Base-by-base conservation (phyloP, 2,888 invertebrate species). In the Dryadula phaetusa region DNA sequence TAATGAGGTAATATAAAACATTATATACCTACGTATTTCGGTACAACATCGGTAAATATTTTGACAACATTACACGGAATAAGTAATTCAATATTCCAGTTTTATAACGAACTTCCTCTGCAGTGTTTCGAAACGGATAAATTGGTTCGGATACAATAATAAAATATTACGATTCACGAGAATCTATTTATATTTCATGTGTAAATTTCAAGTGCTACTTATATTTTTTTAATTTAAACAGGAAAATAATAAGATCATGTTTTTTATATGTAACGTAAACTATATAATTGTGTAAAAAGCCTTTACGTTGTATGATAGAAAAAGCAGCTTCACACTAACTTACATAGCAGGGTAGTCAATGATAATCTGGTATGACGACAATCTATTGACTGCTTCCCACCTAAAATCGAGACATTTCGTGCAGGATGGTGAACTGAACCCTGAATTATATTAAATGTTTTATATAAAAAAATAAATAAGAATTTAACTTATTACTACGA, bases 141-240 rank as follows among this genome's bases (percentile, higher is more conserved):
- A 53, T 64, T 64, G 47, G 46, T 64, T 58, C 56, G 22, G 47
- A 49, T 64, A 58, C 37, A 64, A 58, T 46, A 64, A 64, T 64
- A 56, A 64, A 56, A 58, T 56, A 64, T 64, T 64, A 64, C 63
- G 54, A 54, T 54, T 44, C 63, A 64, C n/a, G 42, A 28, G 53
- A 28, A 64, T 44, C 32, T 54, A 54, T 64, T 42, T 53, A 53
- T 63, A 53, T 44, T 63, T 53, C 63, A 53, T 34, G 63, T 53
- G 53, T n/a, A 53, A 44, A 54, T 63, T 63, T 44, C 44, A 49
- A 37, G 22, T 56, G 54, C 20, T 22, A 56, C n/a, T 56, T 56
- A 40, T 40, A 20, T 56, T 20, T 25, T 56, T 56, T 22, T 37
- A 37, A 32, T 42, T 54, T 42, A 14, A 53, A 53, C n/a, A 5